A percentile compares a stretch with the other conserved stretches of the same genome.
Evolutionary conservation across 2,797 vertebrate genomes (phyloP).

Genomic region (Cryptoprocta ferox): DNA sequence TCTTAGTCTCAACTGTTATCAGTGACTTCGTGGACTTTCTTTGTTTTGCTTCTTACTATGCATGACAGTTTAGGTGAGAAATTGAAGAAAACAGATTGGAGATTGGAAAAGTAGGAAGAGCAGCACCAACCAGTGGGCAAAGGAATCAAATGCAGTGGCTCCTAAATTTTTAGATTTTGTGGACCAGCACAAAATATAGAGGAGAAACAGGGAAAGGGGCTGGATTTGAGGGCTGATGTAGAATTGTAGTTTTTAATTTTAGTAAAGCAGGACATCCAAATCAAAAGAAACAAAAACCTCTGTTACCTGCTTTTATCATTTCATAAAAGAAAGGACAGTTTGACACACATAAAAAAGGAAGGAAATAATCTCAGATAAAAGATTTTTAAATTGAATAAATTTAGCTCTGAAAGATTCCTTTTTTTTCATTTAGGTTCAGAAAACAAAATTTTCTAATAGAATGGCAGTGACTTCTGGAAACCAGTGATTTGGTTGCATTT

Average conservation of each 20-base stretch:
- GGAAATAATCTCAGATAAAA: neutral
- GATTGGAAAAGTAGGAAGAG: neutral
- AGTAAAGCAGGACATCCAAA: slow-evolving; percentile 15
- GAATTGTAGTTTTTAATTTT: slow-evolving; percentile 44
- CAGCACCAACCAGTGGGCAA: neutral
- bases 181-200: neutral
- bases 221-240: neutral
- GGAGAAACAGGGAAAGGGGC: neutral
- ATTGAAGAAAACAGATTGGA: slow-evolving; percentile 15
- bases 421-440: neutral
- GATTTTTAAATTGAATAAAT: neutral
- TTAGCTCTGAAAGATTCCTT: neutral
- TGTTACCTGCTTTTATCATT: neutral
- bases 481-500: neutral
- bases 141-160: neutral
- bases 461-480: neutral
- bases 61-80: neutral
- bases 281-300: neutral
- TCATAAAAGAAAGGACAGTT: slow-evolving; percentile 28
- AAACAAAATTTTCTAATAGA: neutral
- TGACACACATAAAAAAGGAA: neutral
- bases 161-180: slow-evolving; percentile 9
- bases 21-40: neutral
- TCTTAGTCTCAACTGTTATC: neutral
- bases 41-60: neutral